Evolutionary conservation across 2,888 invertebrate species (phyloP), one percentile per base, ranked within the genome.

Genomic region (Ichneumoninae sp.): DNA sequence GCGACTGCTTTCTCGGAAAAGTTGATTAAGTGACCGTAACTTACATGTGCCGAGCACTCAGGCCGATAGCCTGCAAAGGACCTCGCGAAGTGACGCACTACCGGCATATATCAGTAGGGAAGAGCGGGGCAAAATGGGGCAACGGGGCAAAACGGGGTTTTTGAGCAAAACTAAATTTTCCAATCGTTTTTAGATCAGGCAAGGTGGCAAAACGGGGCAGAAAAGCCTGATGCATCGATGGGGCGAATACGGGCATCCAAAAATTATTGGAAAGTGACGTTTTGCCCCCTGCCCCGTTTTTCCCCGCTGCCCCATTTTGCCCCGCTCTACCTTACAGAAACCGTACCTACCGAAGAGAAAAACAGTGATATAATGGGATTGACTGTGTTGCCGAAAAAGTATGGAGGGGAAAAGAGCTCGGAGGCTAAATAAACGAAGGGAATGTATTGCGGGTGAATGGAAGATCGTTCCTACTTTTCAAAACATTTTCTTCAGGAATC

Each of bases 1-100:
- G 19, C 26, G 50, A 22, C 52, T 66, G 19, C 26, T 13, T 78
- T 40, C 40, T 74, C 40, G 68, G 78, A 30, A 72, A 78, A 78
- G 30, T 69, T 82, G 78, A 82, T 82, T 68, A 57, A 78, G 82
- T 69, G 82, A 78, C 78, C 74, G 69, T 54, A 54, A 78, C 68
- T 69, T 60, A 68, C 30, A 36, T 57, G 40, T 54, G 50, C 68
- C 19, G 70, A 36, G 19, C 33, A 33, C 65, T 70, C 44, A 57
- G 44, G 78, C 72, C 77, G 72, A 74, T 68, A 68, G 68, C 40
- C 62, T 74, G 47, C 68, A 70, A 70, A 62, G 72, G 69, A 70
- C 60, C 54, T 62, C 52, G 40, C 69, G 40, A 30, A 78, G 68
- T 68, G 72, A 47, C 16, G 74, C 26, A 65, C 65, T 52, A 44